These are phyloP conservation scores for Volucella inflata DNA, from an alignment of 2,888 invertebrate genomes.

Conservation along the genomic window DNA sequence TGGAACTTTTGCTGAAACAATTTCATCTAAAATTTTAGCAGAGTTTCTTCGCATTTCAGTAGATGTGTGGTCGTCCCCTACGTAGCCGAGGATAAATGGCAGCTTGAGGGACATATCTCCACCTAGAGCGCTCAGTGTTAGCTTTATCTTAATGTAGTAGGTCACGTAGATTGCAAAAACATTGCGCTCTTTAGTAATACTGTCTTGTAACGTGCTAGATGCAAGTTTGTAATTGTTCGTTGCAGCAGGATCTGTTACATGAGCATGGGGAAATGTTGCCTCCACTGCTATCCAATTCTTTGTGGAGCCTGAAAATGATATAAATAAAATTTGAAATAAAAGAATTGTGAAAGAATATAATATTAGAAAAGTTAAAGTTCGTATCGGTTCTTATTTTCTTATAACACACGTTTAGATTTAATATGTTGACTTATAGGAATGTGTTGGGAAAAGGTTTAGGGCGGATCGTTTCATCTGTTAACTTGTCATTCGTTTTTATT, in stretches of 20 bases:
- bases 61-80: slow-evolving; percentile 63
- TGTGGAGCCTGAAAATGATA: slow-evolving; percentile 86
- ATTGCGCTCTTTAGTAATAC: slow-evolving; percentile 84
- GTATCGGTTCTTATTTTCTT: too few species aligned
- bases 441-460: too few species aligned
- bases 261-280: slow-evolving; percentile 88
- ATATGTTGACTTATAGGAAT: too few species aligned
- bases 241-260: slow-evolving; percentile 64
- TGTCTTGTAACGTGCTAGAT: slow-evolving; percentile 78
- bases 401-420: too few species aligned
- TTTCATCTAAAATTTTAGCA: slow-evolving; percentile 45
- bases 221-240: slow-evolving; percentile 77
- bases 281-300: slow-evolving; percentile 95
- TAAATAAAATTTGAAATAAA: background rate
- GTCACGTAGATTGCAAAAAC: slow-evolving; percentile 94
- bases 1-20: slow-evolving; percentile 43
- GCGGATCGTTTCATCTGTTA: too few species aligned
- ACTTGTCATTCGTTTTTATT: too few species aligned
- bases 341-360: too few species aligned
- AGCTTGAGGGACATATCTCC: slow-evolving; percentile 90
- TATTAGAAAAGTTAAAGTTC: too few species aligned
- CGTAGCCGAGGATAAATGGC: slow-evolving; percentile 90
- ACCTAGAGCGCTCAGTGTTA: slow-evolving; percentile 90
- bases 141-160: slow-evolving; percentile 93
- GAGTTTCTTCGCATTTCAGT: slow-evolving; percentile 47